Evolutionary conservation across 2,797 vertebrate genomes (phyloP).

Genomic region (Sphaeramia orbicularis): DNA sequence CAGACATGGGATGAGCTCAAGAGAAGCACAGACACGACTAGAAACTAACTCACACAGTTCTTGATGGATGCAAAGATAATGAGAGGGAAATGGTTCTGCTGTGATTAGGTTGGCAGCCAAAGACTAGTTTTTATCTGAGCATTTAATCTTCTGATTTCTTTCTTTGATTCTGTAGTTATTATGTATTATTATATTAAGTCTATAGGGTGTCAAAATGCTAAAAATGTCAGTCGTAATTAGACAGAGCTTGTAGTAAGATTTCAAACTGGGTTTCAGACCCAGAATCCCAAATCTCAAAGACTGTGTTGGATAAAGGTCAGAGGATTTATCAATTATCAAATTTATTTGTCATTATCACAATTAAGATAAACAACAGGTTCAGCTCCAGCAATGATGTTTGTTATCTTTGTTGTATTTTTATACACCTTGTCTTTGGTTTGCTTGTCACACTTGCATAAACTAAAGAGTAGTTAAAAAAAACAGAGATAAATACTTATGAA

Average conservation of each 20-base stretch:
- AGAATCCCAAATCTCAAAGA: no score
- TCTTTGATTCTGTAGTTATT: conserved; percentile 12
- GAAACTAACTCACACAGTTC: conserved; percentile 2
- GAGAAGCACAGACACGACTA: conserved; percentile 3
- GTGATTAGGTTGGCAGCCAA: not conserved
- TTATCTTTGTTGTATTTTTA: no score
- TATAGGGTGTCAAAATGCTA: conserved; percentile 1
- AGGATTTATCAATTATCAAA: no score
- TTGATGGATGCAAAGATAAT: conserved; percentile 14
- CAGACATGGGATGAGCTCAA: conserved; percentile 38
- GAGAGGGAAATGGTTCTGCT: not conserved
- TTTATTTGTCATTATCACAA: no score
- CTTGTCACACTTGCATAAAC: no score
- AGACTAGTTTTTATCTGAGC: conserved; percentile 1
- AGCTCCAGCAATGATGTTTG: no score
- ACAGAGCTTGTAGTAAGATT: not conserved
- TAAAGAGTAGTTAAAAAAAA: no score
- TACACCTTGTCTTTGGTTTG: no score
- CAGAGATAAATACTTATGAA: no score
- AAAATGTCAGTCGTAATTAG: conserved; percentile 11
- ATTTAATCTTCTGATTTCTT: conserved; percentile 8
- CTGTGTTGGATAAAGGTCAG: conserved; percentile 1
- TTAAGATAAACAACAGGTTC: no score
- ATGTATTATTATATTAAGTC: not conserved
- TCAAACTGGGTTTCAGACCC: no score